These are phyloP conservation scores for Aporophyla lueneburgensis DNA, from an alignment of 2,888 invertebrate species.

Conservation along the genomic window DNA sequence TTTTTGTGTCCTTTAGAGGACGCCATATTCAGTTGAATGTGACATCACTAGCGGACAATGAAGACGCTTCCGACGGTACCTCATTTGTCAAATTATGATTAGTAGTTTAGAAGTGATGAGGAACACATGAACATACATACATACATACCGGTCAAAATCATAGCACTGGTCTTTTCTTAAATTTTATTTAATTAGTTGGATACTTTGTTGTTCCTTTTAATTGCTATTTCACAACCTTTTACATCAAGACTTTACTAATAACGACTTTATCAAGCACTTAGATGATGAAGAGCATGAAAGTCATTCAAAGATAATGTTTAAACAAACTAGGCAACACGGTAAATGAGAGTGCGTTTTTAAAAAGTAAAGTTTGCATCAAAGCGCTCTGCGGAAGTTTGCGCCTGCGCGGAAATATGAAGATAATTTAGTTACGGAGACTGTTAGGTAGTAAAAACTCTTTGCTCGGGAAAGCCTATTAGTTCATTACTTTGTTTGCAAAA, in stretches of 20 bases:
- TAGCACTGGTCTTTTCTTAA: too few species aligned
- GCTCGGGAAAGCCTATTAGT: slow-evolving; percentile 40
- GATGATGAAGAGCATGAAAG: slow-evolving; percentile 4
- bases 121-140: too few species aligned
- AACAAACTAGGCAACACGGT: slow-evolving; percentile 9
- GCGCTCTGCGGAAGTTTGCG: neutral
- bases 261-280: slow-evolving; percentile 7
- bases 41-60: too few species aligned
- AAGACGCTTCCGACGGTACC: too few species aligned
- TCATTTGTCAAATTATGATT: too few species aligned
- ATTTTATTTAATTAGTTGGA: too few species aligned
- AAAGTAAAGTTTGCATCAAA: slow-evolving; percentile 46
- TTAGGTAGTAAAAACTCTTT: slow-evolving; percentile 30
- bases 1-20: too few species aligned
- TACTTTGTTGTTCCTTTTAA: too few species aligned
- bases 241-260: slow-evolving; percentile 14
- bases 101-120: too few species aligned
- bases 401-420: slow-evolving; percentile 19
- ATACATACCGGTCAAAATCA: too few species aligned
- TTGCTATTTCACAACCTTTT: neutral
- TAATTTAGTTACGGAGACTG: slow-evolving; percentile 45
- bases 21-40: too few species aligned
- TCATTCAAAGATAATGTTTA: neutral
- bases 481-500: slow-evolving; percentile 48
- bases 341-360: slow-evolving; percentile 41